Percentiles rank a stretch among this genome's conserved stretches.
Evolutionary conservation across 2,113 vertebrate genomes (phyloP).

Genomic region (Ceyx melanurus): DNA sequence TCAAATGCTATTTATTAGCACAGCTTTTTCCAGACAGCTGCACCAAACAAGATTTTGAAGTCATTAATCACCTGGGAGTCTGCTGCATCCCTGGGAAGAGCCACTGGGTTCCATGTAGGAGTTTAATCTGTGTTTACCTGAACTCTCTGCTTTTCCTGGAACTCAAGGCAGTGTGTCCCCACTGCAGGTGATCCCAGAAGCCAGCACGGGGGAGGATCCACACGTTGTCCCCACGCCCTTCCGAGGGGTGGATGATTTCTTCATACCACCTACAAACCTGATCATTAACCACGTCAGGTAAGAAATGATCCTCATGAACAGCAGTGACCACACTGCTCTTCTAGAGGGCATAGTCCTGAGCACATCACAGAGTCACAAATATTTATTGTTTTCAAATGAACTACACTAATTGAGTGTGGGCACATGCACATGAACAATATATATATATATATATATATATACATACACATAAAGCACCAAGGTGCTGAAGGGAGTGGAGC

Average conservation of each 20-base stretch:
- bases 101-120: accelerated
- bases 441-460: too few relatives aligned
- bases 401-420: too few relatives aligned
- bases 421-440: too few relatives aligned
- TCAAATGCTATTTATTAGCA: conserved; percentile 6
- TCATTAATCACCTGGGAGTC: background rate
- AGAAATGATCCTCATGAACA: background rate
- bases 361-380: too few relatives aligned
- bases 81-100: background rate
- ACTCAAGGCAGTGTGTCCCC: conserved; percentile 6
- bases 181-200: conserved; percentile 89
- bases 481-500: too few relatives aligned
- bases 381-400: too few relatives aligned
- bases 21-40: background rate
- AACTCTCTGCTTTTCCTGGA: background rate
- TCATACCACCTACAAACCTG: conserved; percentile 94
- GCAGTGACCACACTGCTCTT: background rate
- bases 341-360: background rate
- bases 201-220: conserved; percentile 84
- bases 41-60: background rate
- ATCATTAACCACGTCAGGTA: conserved; percentile 98
- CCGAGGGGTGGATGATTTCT: conserved; percentile 88
- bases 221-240: conserved; percentile 83
- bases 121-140: background rate
- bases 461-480: too few relatives aligned